phyloP scores from a whole-genome alignment of 2,888 invertebrate genomes.

The Heterodera filipjevi region DNA sequence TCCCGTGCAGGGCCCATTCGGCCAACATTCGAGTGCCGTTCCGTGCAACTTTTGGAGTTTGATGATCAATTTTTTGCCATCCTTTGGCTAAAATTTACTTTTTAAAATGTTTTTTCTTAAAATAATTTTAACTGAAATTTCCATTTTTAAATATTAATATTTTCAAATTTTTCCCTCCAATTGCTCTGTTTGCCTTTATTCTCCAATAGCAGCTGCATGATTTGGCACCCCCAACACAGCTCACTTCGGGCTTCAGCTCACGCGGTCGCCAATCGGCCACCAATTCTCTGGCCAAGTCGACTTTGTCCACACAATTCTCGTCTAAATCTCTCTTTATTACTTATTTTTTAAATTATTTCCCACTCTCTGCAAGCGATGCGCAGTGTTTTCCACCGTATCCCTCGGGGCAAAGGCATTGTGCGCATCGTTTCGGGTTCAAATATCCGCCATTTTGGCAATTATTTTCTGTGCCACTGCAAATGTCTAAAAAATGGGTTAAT shows the following conservation, averaged over 20 bases:
- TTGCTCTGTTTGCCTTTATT: slow-evolving; percentile 6
- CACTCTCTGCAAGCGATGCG: neutral
- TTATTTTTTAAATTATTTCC: neutral
- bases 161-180: too few species aligned
- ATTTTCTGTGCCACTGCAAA: neutral
- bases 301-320: neutral
- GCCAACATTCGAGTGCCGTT: too few species aligned
- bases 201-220: neutral
- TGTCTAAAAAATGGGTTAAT: neutral
- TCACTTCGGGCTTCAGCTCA: neutral
- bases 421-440: neutral
- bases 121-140: too few species aligned
- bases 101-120: too few species aligned
- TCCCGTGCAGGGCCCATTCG: too few species aligned
- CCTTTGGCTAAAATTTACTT: too few species aligned
- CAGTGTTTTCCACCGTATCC: neutral
- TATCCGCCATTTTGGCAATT: neutral
- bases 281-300: neutral
- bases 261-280: neutral
- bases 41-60: too few species aligned
- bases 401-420: neutral
- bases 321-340: neutral
- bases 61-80: too few species aligned
- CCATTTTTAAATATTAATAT: too few species aligned
- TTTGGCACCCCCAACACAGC: neutral